Base-by-base conservation (phyloP, 2,797 vertebrate genomes). In the Gallinago stenura region DNA sequence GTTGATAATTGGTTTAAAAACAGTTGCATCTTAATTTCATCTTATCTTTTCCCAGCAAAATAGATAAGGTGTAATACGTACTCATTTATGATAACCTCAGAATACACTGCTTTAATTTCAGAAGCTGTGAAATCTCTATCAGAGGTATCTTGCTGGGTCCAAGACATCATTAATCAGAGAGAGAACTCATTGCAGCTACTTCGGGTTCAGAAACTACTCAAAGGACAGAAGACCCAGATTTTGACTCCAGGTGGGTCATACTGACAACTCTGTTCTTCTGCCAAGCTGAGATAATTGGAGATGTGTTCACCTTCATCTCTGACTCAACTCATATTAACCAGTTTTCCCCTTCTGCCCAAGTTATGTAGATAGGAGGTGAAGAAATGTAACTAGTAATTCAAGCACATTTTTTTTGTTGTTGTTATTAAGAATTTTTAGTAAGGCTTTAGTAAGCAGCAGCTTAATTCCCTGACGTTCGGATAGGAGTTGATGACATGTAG, bases 181-280 rank as follows among this genome's bases (percentile, higher is more conserved):
- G 97, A 98, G 73, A 98, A 98, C 28, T 91, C 93, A 28, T 46
- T 95, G 61, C 97, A 98, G n/a, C 94, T 98, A 39, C 94, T 31
- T 66, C 97, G 98, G 8, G 60, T 98, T 68, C 98, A 98, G 94
- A 98, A 97, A 75, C 83, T 98, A 54, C 98, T 98, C n/a, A 98
- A 98, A 71, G 98, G 98, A 62, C 95, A 48, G 73, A 96, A 94
- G 88, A 97, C 96, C 3, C 97, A 83, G 45, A 46, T 98, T 33
- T 66, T 97, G 10, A 81, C 83, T 51, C 90, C 98, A 97, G 98
- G 98, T 98, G 37, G 25, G 79, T 65, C 6, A 80, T 83, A 33
- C 35, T 71, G 25, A 21, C 14, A 64, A 15, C 30, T 71, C 14
- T 43, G 25, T 46, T 71, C 70, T 89, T 71, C 50, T 90, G 14